Evolutionary conservation across 2,113 vertebrate genomes (phyloP).

Genomic region (Pogona vitticeps): DNA sequence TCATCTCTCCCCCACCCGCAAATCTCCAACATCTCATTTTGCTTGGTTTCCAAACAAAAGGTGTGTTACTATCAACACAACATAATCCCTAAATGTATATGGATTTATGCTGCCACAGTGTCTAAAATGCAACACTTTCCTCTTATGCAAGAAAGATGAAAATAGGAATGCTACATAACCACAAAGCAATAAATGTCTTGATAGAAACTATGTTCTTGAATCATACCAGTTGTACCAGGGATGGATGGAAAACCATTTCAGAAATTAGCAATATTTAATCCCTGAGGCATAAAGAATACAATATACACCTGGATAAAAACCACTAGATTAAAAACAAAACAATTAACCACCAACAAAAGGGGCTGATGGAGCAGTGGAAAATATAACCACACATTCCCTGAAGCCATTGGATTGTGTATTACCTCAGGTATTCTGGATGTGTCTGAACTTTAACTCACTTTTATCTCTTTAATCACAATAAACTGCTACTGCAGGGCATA

Average conservation of each 20-base stretch:
- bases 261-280: slow-evolving; percentile 44
- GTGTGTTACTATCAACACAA: neutral
- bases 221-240: neutral
- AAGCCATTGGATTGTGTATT: slow-evolving; percentile 68
- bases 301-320: slow-evolving; percentile 46
- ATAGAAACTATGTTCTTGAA: slow-evolving; percentile 9
- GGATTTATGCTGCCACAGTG: neutral
- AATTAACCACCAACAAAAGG: slow-evolving; percentile 67
- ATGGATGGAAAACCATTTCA: slow-evolving; percentile 21
- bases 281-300: slow-evolving; percentile 36
- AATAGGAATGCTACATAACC: neutral
- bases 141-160: neutral
- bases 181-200: neutral
- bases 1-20: neutral
- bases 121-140: slow-evolving; percentile 3
- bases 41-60: neutral
- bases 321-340: slow-evolving; percentile 59
- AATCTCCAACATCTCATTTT: neutral
- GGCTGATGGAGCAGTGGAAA: slow-evolving; percentile 70
- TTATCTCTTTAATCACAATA: slow-evolving; percentile 78
- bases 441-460: slow-evolving; percentile 77
- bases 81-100: neutral
- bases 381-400: slow-evolving; percentile 67
- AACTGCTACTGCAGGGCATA: slow-evolving; percentile 65
- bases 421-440: slow-evolving; percentile 72